These are phyloP conservation scores for Hemistola chrysoprasaria DNA, from an alignment of 2,888 invertebrate genomes.

Conservation along the genomic window DNA sequence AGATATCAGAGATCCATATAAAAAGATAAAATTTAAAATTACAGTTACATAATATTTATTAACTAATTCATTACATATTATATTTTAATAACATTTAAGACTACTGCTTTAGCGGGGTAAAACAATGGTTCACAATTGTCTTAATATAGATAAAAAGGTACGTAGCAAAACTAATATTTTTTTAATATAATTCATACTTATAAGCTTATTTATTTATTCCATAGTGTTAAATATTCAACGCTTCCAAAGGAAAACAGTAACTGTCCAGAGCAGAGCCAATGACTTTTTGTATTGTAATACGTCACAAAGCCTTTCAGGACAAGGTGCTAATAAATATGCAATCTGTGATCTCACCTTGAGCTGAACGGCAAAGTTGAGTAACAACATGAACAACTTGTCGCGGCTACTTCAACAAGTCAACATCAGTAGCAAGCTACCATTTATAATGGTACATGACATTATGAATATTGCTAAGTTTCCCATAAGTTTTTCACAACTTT, in stretches of 20 bases:
- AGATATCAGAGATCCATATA: no score
- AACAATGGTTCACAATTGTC: no score
- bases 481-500: slow-evolving; percentile 22
- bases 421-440: background rate
- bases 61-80: no score
- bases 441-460: background rate
- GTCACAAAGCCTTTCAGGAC: slow-evolving; percentile 46
- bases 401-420: background rate
- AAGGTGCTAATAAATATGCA: slow-evolving; percentile 53
- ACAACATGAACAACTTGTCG: slow-evolving; percentile 20
- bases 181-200: no score
- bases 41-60: no score
- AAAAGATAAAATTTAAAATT: no score
- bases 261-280: slow-evolving; percentile 7
- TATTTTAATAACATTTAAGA: no score
- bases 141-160: no score
- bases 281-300: slow-evolving; percentile 20
- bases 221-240: no score
- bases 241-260: background rate
- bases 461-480: slow-evolving; percentile 20
- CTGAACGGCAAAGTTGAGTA: slow-evolving; percentile 44
- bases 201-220: no score
- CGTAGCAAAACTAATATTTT: no score
- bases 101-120: no score
- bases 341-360: slow-evolving; percentile 41